Evolutionary conservation across 2,888 invertebrate species (phyloP).

Genomic region (Amphimallon solstitiale): DNA sequence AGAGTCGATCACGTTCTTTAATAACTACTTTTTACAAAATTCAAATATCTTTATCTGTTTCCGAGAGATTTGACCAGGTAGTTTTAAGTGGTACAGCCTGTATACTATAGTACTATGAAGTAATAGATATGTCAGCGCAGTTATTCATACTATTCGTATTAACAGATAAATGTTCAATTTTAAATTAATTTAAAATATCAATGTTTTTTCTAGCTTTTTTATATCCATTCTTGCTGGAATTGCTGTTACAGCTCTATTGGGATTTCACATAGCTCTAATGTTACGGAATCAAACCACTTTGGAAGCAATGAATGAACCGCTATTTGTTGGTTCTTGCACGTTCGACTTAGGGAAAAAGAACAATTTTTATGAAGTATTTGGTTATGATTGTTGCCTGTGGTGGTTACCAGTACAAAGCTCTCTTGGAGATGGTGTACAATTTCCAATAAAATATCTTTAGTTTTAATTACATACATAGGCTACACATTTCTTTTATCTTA

Average conservation of each 20-base stretch:
- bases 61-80: too few species aligned
- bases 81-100: too few species aligned
- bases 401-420: constrained; percentile 47
- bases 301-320: constrained; percentile 46
- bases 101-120: too few species aligned
- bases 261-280: constrained; percentile 46
- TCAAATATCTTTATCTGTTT: too few species aligned
- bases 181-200: too few species aligned
- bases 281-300: constrained; percentile 50
- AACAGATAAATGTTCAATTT: too few species aligned
- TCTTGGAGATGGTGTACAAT: constrained; percentile 46
- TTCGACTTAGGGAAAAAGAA: constrained; percentile 49
- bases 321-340: constrained; percentile 46
- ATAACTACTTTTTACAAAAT: too few species aligned
- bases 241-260: constrained; percentile 42
- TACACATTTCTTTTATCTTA: too few species aligned
- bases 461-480: not conserved
- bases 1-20: too few species aligned
- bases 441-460: constrained; percentile 31
- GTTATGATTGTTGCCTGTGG: constrained; percentile 49
- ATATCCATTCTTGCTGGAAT: constrained; percentile 31
- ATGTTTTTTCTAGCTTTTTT: not conserved
- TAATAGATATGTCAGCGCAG: too few species aligned
- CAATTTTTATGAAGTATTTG: constrained; percentile 50
- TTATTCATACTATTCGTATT: too few species aligned